phyloP scores from a whole-genome alignment of 1,140 invertebrate genomes.

The Brachionus paranguensis region DNA sequence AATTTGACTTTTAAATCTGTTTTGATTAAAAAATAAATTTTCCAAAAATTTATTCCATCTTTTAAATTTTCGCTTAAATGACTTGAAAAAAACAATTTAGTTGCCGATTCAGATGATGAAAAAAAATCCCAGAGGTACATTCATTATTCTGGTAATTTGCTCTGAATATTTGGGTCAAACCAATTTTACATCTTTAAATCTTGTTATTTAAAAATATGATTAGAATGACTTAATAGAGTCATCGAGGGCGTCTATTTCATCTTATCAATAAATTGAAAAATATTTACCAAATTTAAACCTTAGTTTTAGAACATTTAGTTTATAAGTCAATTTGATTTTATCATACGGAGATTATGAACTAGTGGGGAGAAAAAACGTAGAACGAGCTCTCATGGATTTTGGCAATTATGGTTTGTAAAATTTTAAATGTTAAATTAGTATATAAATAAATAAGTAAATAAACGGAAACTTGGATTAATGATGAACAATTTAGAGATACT shows the following conservation, averaged over 20 bases:
- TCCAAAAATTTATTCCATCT: background rate
- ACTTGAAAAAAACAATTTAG: background rate
- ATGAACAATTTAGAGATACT: conserved; percentile 27
- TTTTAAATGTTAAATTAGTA: conserved; percentile 25
- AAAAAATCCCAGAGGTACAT: background rate
- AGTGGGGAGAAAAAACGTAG: background rate
- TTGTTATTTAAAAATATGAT: background rate
- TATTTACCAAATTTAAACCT: background rate
- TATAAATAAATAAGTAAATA: conserved; percentile 5
- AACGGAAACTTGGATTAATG: background rate
- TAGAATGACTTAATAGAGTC: background rate
- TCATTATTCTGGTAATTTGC: background rate
- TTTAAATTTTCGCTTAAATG: background rate
- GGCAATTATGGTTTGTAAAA: background rate
- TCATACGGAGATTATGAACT: background rate
- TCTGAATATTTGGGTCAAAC: background rate
- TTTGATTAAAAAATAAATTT: background rate
- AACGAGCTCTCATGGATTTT: conserved; percentile 21
- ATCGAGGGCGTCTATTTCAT: background rate
- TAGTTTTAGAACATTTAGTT: background rate
- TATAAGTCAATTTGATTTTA: background rate
- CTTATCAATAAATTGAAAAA: background rate
- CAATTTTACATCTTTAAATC: background rate
- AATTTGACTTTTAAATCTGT: background rate
- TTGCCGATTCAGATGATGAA: background rate